Percentiles rank a stretch among this genome's conserved stretches.
phyloP scores from a whole-genome alignment of 2,113 vertebrate species.

The Xiphias gladius region DNA sequence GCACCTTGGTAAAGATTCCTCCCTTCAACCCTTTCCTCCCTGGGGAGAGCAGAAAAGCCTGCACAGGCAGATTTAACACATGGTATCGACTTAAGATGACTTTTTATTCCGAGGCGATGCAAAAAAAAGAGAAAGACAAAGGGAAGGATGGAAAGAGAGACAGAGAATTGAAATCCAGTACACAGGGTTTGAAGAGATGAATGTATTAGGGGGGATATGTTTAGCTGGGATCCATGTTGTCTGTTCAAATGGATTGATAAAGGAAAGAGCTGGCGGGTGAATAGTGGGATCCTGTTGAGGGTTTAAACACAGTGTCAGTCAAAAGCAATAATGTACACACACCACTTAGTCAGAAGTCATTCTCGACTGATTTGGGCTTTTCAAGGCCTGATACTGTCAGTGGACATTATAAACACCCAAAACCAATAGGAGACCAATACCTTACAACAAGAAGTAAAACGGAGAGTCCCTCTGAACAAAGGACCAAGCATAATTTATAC shows the following conservation, averaged over 20 bases:
- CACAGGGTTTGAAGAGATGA: conserved; percentile 36
- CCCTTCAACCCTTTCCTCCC: conserved; percentile 15
- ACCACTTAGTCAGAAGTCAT: conserved; percentile 7
- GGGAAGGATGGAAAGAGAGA: conserved; percentile 6
- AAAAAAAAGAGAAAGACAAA: conserved; percentile 40
- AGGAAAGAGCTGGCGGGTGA: conserved; percentile 17
- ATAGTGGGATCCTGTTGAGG: conserved; percentile 24
- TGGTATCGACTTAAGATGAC: conserved; percentile 74
- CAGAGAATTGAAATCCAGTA: conserved; percentile 55
- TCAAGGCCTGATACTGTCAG: background rate
- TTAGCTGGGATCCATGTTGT: conserved; percentile 52
- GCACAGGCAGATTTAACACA: conserved; percentile 75
- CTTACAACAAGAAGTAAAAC: too few relatives aligned
- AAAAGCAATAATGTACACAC: conserved; percentile 25
- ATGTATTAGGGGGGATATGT: conserved; percentile 33
- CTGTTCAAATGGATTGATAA: conserved; percentile 43
- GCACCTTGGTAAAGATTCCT: conserved; percentile 63
- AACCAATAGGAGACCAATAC: too few relatives aligned
- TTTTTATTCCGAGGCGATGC: conserved; percentile 50
- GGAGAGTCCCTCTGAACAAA: too few relatives aligned
- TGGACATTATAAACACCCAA: too few relatives aligned
- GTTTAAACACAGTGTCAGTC: conserved; percentile 47
- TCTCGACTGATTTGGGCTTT: background rate
- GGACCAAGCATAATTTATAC: too few relatives aligned
- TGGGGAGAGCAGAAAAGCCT: conserved; percentile 60